Base-by-base conservation (phyloP, 2,113 vertebrate species). In the Spea multiplicata region DNA sequence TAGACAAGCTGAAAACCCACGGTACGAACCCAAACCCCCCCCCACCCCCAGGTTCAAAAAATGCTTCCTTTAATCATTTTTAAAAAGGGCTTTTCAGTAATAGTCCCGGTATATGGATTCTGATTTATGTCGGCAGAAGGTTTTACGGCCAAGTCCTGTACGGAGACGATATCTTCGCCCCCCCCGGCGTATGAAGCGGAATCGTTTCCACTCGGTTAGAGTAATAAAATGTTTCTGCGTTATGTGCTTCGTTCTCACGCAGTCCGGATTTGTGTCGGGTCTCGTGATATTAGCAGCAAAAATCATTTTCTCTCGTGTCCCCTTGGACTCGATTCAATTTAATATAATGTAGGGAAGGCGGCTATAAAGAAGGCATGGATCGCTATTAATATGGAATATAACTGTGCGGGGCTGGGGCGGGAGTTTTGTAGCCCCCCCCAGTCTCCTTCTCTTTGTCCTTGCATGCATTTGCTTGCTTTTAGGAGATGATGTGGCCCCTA, bases 1-100 rank as follows among this genome's bases (percentile, higher is more conserved):
- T 97, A 61, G 96, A 98, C 86, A 92, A 92, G 75, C 89, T 99
- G 80, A 98, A 94, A 90, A 96, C 96, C 81, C 96, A 98, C 86
- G 90, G 97, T 55, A 92, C 93, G 85, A 59, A 59, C 10, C 4
- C 10, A 8, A 53, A 53, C 1, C 6, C 10, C 6, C n/a, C n/a
- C n/a, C n/a, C n/a, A n/a, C n/a, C n/a, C n/a, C n/a, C n/a, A n/a
- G n/a, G n/a, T n/a, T n/a, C n/a, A n/a, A n/a, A 1, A 30, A 30
- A 30, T 2, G 30, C 30, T 30, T 30, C n/a, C 30, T 30, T 30
- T 30, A 30, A 30, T 30, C 30, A 30, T 30, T 30, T 30, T 30
- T 30, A 30, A 30, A 30, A 30, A 30, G 30, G 30, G 30, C 30
- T 30, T 30, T 30, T 30, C 30, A 30, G 30, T 30, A 1, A 30